phyloP scores from a whole-genome alignment of 1,140 invertebrate species.

The Cydia strobilella region DNA sequence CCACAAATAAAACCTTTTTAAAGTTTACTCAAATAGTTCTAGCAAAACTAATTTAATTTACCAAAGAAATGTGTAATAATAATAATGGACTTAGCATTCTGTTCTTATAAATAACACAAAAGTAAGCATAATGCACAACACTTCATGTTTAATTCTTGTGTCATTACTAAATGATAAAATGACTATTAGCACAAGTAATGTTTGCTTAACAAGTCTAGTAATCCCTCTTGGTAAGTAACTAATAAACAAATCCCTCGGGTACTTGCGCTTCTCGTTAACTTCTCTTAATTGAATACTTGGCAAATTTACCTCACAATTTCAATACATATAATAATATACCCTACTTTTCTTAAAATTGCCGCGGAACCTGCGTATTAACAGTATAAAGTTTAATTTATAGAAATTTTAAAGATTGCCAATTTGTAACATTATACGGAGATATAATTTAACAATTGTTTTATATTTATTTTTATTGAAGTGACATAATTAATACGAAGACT shows the following conservation, averaged over 20 bases:
- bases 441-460: too few species aligned
- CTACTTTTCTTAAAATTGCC: neutral
- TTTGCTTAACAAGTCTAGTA: slow-evolving; percentile 19
- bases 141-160: neutral
- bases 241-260: slow-evolving; percentile 5
- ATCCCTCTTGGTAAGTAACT: slow-evolving; percentile 14
- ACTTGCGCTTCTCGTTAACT: slow-evolving; percentile 10
- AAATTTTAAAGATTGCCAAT: too few species aligned
- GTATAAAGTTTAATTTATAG: too few species aligned
- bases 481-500: neutral
- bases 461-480: too few species aligned
- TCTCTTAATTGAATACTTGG: slow-evolving; percentile 17
- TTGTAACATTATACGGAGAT: too few species aligned
- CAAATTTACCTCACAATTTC: slow-evolving; percentile 17
- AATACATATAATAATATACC: too few species aligned
- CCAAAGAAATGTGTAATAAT: too few species aligned
- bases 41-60: neutral
- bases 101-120: neutral
- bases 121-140: neutral
- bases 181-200: slow-evolving; percentile 9
- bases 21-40: neutral
- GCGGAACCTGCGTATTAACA: neutral
- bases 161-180: neutral
- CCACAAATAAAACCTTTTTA: too few species aligned
- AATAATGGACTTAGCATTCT: neutral